Conservation (phyloP, 1,140 invertebrate genomes). For the Euschistus heros region DNA sequence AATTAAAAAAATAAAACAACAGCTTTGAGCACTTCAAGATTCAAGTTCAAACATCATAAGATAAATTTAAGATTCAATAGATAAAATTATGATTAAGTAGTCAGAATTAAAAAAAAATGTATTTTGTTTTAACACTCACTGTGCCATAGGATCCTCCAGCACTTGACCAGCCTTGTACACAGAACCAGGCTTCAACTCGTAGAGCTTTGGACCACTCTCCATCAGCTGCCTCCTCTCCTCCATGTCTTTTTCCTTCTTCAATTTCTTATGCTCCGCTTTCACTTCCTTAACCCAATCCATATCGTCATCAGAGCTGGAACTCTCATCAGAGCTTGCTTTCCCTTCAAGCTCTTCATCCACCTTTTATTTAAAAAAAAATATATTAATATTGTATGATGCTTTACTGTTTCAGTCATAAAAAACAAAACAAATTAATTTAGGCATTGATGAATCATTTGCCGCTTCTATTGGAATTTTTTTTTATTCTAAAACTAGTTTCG, state of each 20-base stretch:
- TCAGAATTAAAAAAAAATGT: background rate
- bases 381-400: too few species aligned
- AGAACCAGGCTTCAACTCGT: conserved; percentile 49
- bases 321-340: conserved; percentile 36
- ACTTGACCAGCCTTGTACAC: conserved; percentile 23
- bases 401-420: too few species aligned
- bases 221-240: conserved; percentile 35
- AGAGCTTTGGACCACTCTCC: conserved; percentile 44
- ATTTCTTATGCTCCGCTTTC: conserved; percentile 52
- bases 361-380: too few species aligned
- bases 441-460: too few species aligned
- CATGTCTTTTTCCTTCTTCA: conserved; percentile 34
- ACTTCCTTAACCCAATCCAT: conserved; percentile 66
- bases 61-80: background rate
- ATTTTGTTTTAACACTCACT: background rate
- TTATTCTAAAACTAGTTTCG: too few species aligned
- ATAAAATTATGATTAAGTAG: background rate
- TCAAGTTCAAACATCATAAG: background rate
- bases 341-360: conserved; percentile 35
- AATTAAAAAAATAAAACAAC: too few species aligned
- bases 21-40: too few species aligned
- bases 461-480: too few species aligned
- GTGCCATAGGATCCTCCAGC: background rate
- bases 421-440: too few species aligned
- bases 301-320: conserved; percentile 59